Evolutionary conservation across 2,888 invertebrate genomes (phyloP).

Genomic region (Hypercompe scribonia): DNA sequence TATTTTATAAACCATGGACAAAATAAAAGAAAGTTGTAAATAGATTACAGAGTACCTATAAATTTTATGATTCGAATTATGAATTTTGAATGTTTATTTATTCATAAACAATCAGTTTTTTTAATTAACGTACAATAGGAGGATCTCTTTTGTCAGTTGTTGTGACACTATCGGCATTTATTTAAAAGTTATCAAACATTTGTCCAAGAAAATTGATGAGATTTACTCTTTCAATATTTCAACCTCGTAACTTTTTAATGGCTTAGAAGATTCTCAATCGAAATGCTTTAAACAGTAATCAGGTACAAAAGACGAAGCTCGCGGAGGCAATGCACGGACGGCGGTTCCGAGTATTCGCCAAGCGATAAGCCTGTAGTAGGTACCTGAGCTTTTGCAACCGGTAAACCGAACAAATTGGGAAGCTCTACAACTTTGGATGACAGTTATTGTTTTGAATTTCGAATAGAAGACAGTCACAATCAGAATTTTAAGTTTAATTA

Average conservation of each 20-base stretch:
- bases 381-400: conserved; percentile 66
- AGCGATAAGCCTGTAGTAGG: conserved; percentile 66
- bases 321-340: conserved; percentile 19
- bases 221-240: background rate
- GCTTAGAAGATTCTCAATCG: background rate
- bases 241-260: background rate
- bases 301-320: conserved; percentile 4
- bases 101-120: background rate
- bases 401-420: conserved; percentile 61
- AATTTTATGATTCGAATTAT: background rate
- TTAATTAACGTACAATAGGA: too few species aligned
- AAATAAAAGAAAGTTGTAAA: background rate
- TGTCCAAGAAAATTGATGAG: background rate
- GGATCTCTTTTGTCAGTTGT: background rate
- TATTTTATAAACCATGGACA: background rate
- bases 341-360: conserved; percentile 61
- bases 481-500: background rate
- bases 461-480: background rate
- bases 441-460: conserved; percentile 16
- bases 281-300: conserved; percentile 5
- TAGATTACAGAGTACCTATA: background rate
- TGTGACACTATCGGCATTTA: background rate
- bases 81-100: background rate
- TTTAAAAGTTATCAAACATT: background rate
- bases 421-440: conserved; percentile 32